Evolutionary conservation across 2,888 invertebrate genomes (phyloP).

Genomic region (Leucozona laternaria): DNA sequence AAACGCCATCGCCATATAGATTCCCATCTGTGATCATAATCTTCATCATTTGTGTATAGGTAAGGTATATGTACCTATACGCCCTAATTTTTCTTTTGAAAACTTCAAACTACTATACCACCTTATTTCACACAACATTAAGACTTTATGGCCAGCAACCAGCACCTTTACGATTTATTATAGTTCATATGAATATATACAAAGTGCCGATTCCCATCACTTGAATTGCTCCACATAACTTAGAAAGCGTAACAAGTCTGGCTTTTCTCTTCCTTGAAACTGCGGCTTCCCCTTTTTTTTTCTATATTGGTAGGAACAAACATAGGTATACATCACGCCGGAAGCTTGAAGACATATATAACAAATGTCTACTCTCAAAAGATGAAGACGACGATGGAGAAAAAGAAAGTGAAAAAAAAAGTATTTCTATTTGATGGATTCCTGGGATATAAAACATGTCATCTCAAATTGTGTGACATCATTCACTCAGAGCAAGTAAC

Average conservation of each 20-base stretch:
- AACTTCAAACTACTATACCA: neutral
- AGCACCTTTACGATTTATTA: neutral
- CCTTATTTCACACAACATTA: conserved; percentile 42
- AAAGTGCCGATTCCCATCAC: conserved; percentile 47
- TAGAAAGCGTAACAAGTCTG: conserved; percentile 16
- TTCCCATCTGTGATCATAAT: conserved; percentile 29
- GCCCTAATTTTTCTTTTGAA: neutral
- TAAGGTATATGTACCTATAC: neutral
- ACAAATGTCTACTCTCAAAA: neutral
- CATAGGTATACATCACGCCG: no score
- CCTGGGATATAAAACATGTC: conserved; percentile 61
- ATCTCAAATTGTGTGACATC: conserved; percentile 35
- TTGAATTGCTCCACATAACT: conserved; percentile 43
- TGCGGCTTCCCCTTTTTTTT: conserved; percentile 37
- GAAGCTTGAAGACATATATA: conserved; percentile 29
- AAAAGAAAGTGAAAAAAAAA: neutral
- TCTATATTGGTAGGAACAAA: no score
- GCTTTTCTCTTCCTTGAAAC: neutral
- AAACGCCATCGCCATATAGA: neutral
- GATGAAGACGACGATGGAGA: neutral
- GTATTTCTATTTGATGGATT: conserved; percentile 38
- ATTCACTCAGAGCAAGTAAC: conserved; percentile 37
- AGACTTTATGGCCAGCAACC: neutral
- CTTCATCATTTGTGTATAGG: conserved; percentile 25
- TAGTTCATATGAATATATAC: conserved; percentile 47